Evolutionary conservation across 2,797 vertebrate genomes (phyloP), one percentile per base, ranked within the genome.

Genomic region (Clarias laeviceps): DNA sequence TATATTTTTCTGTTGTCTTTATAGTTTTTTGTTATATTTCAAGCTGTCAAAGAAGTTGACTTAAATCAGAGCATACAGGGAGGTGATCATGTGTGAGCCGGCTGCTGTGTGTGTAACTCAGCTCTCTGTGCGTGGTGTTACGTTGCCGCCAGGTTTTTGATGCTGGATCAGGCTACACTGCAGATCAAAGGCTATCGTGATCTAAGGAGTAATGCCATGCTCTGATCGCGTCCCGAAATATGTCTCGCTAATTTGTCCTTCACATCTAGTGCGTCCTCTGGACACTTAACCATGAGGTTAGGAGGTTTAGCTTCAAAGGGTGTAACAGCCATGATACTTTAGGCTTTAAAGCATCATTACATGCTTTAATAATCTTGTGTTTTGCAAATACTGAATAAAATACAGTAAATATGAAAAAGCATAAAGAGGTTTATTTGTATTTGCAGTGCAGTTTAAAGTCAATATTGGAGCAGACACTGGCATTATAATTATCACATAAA

Each of bases 171-270:
- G 69, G 86, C 90, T 93, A 88, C 92, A 92, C 90, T 92, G 89
- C 20, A 83, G 91, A 94, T 95, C 93, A 95, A 95, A 95, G 93
- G 90, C 88, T 80, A 50, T 76, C 50, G 86, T 89, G 92, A 94
- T 94, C 93, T 91, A 91, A 92, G 87, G 86, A 90, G 91, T 86
- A 92, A 92, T 91, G 88, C 91, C 85, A 82, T 64, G 87, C 89
- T 56, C 82, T 79, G 90, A 89, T 85, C 88, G 89, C 68, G 56
- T 86, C 92, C 93, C 93, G 91, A 95, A 94, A 93, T 94, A 94
- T 87, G 64, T 87, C 76, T 91, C 87, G 20, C 91, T 93, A 93
- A 93, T 94, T 93, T 93, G 89, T 91, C 93, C 92, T 92, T 87
- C 87, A 83, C 27, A 5, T 83, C 56, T 57, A 79, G 2, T n/a